Evolutionary conservation across 1,140 invertebrate species (phyloP), one percentile per base, ranked within the genome.

Genomic region (Zaprionus lachaisei): DNA sequence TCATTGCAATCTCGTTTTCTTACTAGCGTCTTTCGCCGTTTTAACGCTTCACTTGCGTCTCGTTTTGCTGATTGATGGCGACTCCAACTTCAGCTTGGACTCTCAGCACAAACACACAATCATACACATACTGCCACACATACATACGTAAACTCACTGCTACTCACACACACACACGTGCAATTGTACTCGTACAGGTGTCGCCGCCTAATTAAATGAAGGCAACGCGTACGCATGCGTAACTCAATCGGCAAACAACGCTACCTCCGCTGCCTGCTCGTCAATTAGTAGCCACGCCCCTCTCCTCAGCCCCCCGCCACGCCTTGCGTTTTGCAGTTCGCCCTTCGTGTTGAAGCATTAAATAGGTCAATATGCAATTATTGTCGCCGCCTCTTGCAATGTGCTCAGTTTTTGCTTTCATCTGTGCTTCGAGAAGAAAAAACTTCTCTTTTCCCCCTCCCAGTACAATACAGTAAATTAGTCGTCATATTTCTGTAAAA

Each of bases 311-410:
- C 4, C n/a, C 0, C n/a, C n/a, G n/a, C n/a, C 41, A 47, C 41
- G 41, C 41, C 41, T 17, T 20, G 41, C n/a, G 17, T 20, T 51
- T 12, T 38, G 54, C 37, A 6, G 34, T 22, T 47, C 55, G 80
- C 66, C 81, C 61, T 75, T 67, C 55, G 71, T 55, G 61, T 61
- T 66, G 70, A 62, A 75, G 79, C 83, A 85, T 89, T 79, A 87
- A 89, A 89, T 87, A 69, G 84, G 84, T 87, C 84, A 87, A 87
- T 87, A 87, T 87, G 84, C 84, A 87, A 87, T 87, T 87, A 87
- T 84, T 87, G 84, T 85, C 41, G 41, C 41, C n/a, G n/a, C 81
- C 68, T 82, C 86, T 72, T 58, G 54, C 68, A 68, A 66, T 74
- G 75, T 63, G 28, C 67, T 51, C 66, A 69, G 83, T 67, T 76